Evolutionary conservation across 2,797 vertebrate genomes (phyloP), one percentile per base, ranked within the genome.

Genomic region (Spinus pinus): DNA sequence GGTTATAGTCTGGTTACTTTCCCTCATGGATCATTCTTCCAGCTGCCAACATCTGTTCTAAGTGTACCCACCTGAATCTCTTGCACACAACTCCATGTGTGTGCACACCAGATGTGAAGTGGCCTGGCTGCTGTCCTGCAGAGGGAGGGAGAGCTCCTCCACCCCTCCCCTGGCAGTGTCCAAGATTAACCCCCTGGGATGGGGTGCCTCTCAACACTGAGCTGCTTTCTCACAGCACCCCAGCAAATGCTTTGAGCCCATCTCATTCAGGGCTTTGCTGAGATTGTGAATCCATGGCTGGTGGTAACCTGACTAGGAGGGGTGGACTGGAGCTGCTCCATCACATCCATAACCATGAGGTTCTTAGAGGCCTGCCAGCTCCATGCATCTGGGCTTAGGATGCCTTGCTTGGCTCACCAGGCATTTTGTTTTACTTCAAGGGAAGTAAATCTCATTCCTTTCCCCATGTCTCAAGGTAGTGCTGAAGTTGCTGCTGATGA

Each of bases 401-500:
- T n/a, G 22, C 10, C 42, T 85, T 30, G 0, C 17, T 64, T 28
- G 4, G 19, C 49, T 90, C 23, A 51, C 19, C 9, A 16, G 2
- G 9, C 12, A 28, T 49, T 89, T 67, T 65, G 31, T 57, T 83
- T 83, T 53, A 37, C 56, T 72, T 18, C 30, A 23, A 67, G 66
- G 22, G 42, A 81, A 86, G 17, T 10, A 64, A 72, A 74, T 54
- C 10, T 6, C 22, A 61, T 21, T 83, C 24, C 14, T 73, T 88
- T 73, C 31, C 41, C 33, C 28, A 24, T n/a, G 30, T 72, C 77
- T 86, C 79, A 49, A 46, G 15, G 27, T 21, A 7, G 11, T 65
- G 70, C 72, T 88, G 90, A 86, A 94, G 75, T 31, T 27, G 23
- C 46, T 69, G 58, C 18, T 72, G 50, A n/a, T 30, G 25, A 91